These are phyloP conservation scores for Timema cristinae DNA, from an alignment of 2,888 invertebrate genomes.

Conservation along the genomic window DNA sequence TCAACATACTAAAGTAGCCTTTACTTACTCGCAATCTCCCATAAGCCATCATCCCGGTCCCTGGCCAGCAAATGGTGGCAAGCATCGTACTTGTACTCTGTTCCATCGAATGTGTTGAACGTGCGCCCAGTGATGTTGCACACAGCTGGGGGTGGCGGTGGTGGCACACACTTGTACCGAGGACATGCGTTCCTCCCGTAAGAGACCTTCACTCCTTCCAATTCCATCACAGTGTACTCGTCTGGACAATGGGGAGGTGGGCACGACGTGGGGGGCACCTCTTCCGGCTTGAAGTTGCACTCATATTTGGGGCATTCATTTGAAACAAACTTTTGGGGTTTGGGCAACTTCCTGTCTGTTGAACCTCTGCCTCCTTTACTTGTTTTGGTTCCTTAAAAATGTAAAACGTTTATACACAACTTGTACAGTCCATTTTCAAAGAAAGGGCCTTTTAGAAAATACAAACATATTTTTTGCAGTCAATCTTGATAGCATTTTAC, in stretches of 20 bases:
- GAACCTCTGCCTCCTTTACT: no score
- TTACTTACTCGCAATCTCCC: constrained; percentile 55
- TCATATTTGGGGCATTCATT: no score
- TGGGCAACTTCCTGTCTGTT: no score
- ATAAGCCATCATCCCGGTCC: constrained; percentile 61
- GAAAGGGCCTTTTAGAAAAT: no score
- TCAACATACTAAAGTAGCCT: not conserved
- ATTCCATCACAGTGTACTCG: constrained; percentile 47
- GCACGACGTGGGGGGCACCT: no score
- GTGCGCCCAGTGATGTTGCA: constrained; percentile 72
- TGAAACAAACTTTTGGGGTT: no score
- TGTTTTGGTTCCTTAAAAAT: no score
- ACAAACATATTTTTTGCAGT: no score
- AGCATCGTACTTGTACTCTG: constrained; percentile 73
- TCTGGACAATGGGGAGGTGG: not conserved
- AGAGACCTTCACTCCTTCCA: constrained; percentile 41
- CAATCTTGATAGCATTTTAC: no score
- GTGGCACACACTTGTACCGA: constrained; percentile 47
- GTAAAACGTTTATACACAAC: no score
- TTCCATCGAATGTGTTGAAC: constrained; percentile 74
- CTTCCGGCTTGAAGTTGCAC: no score
- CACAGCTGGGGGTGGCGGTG: constrained; percentile 51
- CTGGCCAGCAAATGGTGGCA: constrained; percentile 76
- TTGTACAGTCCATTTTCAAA: no score
- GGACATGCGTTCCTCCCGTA: constrained; percentile 29